Conservation (phyloP, 1,140 invertebrate species). For the Ladona fulva region DNA sequence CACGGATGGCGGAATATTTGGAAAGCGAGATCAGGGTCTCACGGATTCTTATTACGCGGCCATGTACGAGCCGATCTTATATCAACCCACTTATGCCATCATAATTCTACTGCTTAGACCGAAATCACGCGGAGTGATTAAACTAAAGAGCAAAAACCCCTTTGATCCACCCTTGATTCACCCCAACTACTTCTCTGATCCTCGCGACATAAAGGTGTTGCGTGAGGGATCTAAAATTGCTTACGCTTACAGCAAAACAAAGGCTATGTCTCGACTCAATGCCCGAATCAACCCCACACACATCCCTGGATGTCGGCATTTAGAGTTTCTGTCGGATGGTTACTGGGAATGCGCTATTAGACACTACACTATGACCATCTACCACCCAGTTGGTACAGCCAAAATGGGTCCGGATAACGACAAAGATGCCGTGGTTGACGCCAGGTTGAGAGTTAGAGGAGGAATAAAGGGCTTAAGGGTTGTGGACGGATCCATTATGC, state of each 20-base stretch:
- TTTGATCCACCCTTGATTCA: conserved; percentile 63
- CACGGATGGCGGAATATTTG: conserved; percentile 63
- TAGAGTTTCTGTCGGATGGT: conserved; percentile 40
- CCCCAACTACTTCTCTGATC: conserved; percentile 67
- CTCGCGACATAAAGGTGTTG: conserved; percentile 55
- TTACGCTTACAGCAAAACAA: too few species aligned
- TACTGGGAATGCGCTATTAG: conserved; percentile 32
- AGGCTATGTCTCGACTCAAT: conserved; percentile 52
- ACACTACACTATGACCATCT: conserved; percentile 57
- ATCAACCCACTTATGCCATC: conserved; percentile 53
- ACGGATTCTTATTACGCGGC: conserved; percentile 53
- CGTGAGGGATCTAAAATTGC: not conserved
- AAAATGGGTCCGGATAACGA: conserved; percentile 53
- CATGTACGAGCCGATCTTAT: conserved; percentile 58
- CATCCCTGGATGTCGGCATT: conserved; percentile 36
- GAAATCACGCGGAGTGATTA: conserved; percentile 56
- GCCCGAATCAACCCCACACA: conserved; percentile 46
- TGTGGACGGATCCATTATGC: conserved; percentile 42
- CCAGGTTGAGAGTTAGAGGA: conserved; percentile 48
- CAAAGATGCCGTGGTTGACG: conserved; percentile 48
- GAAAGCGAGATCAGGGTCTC: conserved; percentile 54
- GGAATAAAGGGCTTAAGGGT: conserved; percentile 38
- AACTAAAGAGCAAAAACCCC: conserved; percentile 54
- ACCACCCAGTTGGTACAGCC: conserved; percentile 53
- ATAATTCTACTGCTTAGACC: conserved; percentile 60